These are phyloP conservation scores for Agrochola lota DNA, from an alignment of 2,888 invertebrate species.

Conservation along the genomic window DNA sequence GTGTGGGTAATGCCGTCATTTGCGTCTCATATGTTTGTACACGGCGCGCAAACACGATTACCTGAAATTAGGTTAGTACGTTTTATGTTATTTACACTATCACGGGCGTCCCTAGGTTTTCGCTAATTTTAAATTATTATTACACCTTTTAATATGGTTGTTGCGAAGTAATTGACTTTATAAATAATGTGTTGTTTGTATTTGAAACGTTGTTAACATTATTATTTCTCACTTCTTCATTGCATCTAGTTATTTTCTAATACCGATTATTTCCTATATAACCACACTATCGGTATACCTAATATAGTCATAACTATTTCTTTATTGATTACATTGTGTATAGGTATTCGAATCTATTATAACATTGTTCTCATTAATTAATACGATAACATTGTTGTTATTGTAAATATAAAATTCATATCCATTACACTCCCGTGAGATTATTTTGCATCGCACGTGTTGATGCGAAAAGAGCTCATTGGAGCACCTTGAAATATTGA, in stretches of 20 bases:
- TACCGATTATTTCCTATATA: neutral
- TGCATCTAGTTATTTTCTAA: neutral
- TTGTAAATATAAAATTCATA: conserved; percentile 11
- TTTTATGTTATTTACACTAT: conserved; percentile 84
- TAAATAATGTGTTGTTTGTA: conserved; percentile 29
- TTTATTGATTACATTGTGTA: neutral
- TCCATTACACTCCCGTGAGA: neutral
- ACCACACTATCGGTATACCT: no score
- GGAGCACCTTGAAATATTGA: conserved; percentile 43
- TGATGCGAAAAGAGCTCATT: neutral
- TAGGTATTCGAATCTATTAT: neutral
- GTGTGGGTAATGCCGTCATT: conserved; percentile 80
- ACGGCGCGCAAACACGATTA: conserved; percentile 87
- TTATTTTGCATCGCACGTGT: conserved; percentile 3
- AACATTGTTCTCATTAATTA: conserved; percentile 23
- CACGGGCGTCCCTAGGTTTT: conserved; percentile 55
- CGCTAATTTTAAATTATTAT: conserved; percentile 62
- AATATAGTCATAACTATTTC: neutral
- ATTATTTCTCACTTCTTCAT: neutral
- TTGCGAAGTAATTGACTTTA: conserved; percentile 47
- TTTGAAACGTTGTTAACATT: conserved; percentile 1
- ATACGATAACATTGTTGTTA: conserved; percentile 19
- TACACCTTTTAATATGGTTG: conserved; percentile 56
- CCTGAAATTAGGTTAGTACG: conserved; percentile 87
- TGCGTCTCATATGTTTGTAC: conserved; percentile 84